Conservation (phyloP, 2,888 invertebrate species). For the Boloria selene region DNA sequence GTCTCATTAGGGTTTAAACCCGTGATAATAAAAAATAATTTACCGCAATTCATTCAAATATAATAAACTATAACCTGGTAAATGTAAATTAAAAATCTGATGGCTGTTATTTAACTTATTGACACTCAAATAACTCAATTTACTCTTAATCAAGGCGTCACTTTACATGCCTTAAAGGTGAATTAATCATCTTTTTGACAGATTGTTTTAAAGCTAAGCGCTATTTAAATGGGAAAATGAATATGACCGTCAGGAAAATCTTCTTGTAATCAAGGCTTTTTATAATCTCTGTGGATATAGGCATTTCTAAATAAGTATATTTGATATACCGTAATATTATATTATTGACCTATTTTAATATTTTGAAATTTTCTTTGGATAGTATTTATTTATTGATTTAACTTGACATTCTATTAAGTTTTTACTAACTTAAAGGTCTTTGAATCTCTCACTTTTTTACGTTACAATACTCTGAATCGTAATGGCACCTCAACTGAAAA, state of each 20-base stretch:
- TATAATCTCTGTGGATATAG: background rate
- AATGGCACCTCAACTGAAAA: no score
- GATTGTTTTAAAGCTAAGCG: conserved; percentile 15
- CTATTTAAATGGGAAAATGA: conserved; percentile 18
- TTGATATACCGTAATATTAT: no score
- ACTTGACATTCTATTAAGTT: no score
- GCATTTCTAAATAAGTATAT: no score
- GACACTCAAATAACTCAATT: conserved; percentile 19
- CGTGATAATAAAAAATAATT: background rate
- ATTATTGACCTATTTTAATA: no score
- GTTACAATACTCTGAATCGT: no score
- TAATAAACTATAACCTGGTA: conserved; percentile 6
- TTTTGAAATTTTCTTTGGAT: no score
- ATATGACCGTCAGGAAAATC: conserved; percentile 16
- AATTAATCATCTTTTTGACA: conserved; percentile 23
- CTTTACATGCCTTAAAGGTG: conserved; percentile 18
- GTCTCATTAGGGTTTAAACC: no score
- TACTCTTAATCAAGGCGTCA: conserved; percentile 17
- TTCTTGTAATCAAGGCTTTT: conserved; percentile 6
- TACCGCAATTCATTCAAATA: conserved; percentile 1
- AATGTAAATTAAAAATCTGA: conserved; percentile 2
- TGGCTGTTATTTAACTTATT: conserved; percentile 15
- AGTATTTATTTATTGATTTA: no score
- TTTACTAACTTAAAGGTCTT: no score
- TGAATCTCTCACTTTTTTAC: no score